Conservation (phyloP, 2,888 invertebrate genomes). For the Drosophila colorata region DNA sequence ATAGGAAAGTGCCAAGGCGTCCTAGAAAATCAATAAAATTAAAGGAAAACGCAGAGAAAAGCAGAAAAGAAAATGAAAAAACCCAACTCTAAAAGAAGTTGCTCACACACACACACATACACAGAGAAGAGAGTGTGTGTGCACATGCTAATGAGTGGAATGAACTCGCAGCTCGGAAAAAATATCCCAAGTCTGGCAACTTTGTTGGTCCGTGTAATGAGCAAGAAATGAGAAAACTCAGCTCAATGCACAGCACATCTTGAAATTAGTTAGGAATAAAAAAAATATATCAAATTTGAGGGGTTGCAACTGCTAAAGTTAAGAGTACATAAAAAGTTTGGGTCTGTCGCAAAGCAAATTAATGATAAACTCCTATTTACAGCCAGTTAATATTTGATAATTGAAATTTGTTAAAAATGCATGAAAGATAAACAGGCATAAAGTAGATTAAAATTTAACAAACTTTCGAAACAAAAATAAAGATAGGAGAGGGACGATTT, state of each 20-base stretch:
- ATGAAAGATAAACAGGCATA: neutral
- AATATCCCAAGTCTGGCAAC: constrained; percentile 48
- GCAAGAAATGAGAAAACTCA: constrained; percentile 20
- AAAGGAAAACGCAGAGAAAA: constrained; percentile 57
- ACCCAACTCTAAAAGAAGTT: constrained; percentile 17
- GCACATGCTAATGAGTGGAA: constrained; percentile 77
- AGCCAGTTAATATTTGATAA: constrained; percentile 24
- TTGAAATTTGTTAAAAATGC: neutral
- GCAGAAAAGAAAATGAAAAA: constrained; percentile 23
- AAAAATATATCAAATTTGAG: constrained; percentile 7
- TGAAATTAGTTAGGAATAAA: constrained; percentile 53
- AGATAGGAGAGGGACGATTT: too few relatives aligned
- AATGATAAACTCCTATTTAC: constrained; percentile 18
- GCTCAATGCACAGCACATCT: constrained; percentile 27
- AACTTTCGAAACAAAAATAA: too few relatives aligned
- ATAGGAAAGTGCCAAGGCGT: constrained; percentile 43
- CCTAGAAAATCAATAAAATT: constrained; percentile 76
- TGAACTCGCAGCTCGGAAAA: constrained; percentile 58
- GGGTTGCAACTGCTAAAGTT: constrained; percentile 52
- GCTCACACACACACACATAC: constrained; percentile 3
- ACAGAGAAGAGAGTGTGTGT: constrained; percentile 1
- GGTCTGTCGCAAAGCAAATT: neutral
- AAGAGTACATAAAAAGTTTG: constrained; percentile 13
- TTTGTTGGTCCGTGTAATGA: constrained; percentile 27
- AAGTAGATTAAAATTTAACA: neutral